A percentile compares a stretch with the other conserved stretches of the same genome.
Conservation (phyloP, 2,888 invertebrate genomes). For the Nymphalis polychloros region DNA sequence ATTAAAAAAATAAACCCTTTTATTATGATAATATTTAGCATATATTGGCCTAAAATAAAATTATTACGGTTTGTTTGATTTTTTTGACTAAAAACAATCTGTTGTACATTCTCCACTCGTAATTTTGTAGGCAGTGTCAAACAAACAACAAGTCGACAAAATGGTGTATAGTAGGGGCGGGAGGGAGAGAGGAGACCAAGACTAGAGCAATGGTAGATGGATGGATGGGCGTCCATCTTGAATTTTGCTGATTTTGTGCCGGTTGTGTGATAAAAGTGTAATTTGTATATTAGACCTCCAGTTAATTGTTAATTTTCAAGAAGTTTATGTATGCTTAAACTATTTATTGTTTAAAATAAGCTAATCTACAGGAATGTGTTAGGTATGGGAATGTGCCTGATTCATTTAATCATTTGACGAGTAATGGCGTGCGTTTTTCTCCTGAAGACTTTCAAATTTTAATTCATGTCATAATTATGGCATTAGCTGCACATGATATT, state of each 20-base stretch:
- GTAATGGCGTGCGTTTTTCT: slow-evolving; percentile 86
- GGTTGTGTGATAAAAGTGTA: slow-evolving; percentile 83
- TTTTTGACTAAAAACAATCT: neutral
- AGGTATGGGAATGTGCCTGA: slow-evolving; percentile 83
- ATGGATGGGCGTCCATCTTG: slow-evolving; percentile 91
- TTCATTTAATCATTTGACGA: slow-evolving; percentile 80
- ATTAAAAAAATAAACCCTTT: too few relatives aligned
- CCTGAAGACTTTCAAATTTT: slow-evolving; percentile 81
- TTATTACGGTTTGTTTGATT: too few relatives aligned
- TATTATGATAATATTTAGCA: too few relatives aligned
- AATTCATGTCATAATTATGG: slow-evolving; percentile 64
- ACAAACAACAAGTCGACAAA: slow-evolving; percentile 37
- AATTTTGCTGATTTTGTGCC: slow-evolving; percentile 88
- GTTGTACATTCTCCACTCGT: slow-evolving; percentile 7
- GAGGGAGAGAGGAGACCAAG: slow-evolving; percentile 34
- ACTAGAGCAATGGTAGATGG: slow-evolving; percentile 50
- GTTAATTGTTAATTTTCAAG: slow-evolving; percentile 74
- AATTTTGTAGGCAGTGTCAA: slow-evolving; percentile 28
- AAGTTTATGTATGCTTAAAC: slow-evolving; percentile 74
- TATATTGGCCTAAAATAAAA: too few relatives aligned
- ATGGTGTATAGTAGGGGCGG: slow-evolving; percentile 33
- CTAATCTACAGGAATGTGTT: slow-evolving; percentile 86
- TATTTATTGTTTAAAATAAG: slow-evolving; percentile 78
- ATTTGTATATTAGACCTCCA: slow-evolving; percentile 73
- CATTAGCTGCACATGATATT: slow-evolving; percentile 50